Evolutionary conservation across 2,888 invertebrate genomes (phyloP).

Genomic region (Perdita meconis): DNA sequence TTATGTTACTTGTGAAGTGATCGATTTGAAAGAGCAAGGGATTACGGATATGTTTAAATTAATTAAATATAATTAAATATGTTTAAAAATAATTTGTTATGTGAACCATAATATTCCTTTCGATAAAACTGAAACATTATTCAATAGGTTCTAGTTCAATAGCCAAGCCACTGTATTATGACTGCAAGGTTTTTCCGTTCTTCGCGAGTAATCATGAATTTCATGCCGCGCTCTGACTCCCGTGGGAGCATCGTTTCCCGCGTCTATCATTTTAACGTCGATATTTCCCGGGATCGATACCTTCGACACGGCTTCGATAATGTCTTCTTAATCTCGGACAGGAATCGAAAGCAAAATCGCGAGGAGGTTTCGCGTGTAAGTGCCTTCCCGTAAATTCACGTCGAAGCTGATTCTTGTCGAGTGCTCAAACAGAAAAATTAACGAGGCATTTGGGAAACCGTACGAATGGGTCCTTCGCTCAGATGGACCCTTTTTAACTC

Average conservation of each 20-base stretch:
- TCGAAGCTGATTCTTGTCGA: slow-evolving; percentile 34
- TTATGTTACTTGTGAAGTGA: too few relatives aligned
- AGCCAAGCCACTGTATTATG: too few relatives aligned
- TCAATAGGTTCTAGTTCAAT: too few relatives aligned
- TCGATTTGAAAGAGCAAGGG: too few relatives aligned
- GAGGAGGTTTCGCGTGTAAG: neutral
- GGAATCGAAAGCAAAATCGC: neutral
- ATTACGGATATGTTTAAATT: too few relatives aligned
- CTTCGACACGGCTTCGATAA: neutral
- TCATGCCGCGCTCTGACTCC: neutral
- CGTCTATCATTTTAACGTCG: neutral
- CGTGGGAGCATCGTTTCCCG: neutral
- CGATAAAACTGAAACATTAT: too few relatives aligned
- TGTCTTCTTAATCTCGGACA: neutral
- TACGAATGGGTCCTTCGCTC: slow-evolving; percentile 5
- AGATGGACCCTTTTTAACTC: slow-evolving; percentile 18
- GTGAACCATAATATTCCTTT: too few relatives aligned
- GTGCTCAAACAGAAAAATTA: slow-evolving; percentile 49
- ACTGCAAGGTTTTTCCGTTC: neutral
- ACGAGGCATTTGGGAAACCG: slow-evolving; percentile 44
- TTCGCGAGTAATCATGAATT: neutral
- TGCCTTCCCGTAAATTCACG: slow-evolving; percentile 19
- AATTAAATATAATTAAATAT: too few relatives aligned
- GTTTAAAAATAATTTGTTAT: too few relatives aligned
- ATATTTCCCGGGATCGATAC: slow-evolving; percentile 1